Conservation (phyloP, 2,113 vertebrate genomes). For the Tinamus guttatus region DNA sequence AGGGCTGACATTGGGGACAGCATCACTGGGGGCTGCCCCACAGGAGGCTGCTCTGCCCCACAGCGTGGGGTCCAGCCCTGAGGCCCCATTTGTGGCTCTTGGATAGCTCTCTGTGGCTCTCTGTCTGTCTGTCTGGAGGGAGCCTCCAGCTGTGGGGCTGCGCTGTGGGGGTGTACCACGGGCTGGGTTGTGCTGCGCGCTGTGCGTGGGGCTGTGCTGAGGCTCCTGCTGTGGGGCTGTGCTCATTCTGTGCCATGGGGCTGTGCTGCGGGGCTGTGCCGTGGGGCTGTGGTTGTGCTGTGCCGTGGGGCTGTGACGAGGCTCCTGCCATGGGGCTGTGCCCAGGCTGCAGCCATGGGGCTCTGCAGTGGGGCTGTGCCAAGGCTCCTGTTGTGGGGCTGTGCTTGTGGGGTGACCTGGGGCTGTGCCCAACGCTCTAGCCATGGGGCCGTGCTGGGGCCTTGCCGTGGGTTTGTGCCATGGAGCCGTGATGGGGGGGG, state of each 20-base stretch:
- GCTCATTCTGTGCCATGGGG: background rate
- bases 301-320: background rate
- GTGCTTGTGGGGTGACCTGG: too few species aligned
- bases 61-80: background rate
- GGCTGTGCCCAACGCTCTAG: background rate
- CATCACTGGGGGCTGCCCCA: fast-evolving
- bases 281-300: background rate
- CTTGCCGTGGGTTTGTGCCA: background rate
- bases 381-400: background rate
- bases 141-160: background rate
- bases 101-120: background rate
- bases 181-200: too few species aligned
- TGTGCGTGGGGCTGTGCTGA: background rate
- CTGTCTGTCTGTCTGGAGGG: background rate
- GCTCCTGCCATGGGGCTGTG: too few species aligned
- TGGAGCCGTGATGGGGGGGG: background rate
- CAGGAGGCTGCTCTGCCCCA: background rate
- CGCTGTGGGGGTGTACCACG: background rate
- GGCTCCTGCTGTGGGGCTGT: too few species aligned
- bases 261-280: background rate
- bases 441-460: too few species aligned
- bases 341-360: background rate
- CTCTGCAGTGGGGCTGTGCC: background rate
- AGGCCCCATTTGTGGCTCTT: background rate
- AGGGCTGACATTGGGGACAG: background rate